A percentile compares a stretch with the other conserved stretches of the same genome.
These are phyloP conservation scores for Melanotaenia parkinsoni DNA, from an alignment of 2,797 vertebrate genomes.

Conservation along the genomic window DNA sequence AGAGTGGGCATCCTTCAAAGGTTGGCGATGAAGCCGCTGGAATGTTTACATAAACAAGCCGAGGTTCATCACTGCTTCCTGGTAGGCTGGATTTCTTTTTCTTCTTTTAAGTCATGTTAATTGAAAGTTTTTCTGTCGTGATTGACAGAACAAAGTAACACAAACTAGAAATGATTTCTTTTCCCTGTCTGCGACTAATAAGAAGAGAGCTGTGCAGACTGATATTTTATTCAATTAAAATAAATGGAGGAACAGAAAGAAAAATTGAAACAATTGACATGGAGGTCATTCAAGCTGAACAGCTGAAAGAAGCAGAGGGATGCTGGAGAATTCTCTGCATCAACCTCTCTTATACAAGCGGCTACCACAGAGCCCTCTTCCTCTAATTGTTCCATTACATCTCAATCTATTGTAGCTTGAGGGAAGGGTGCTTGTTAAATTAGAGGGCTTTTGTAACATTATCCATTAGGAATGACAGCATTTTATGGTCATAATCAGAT, in stretches of 20 bases:
- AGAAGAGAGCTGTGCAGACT: constrained; percentile 46
- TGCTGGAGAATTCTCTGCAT: constrained; percentile 45
- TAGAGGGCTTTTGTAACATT: constrained; percentile 79
- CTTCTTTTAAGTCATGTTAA: constrained; percentile 38
- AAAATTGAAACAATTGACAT: constrained; percentile 66
- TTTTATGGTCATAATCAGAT: constrained; percentile 83
- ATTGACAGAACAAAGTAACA: constrained; percentile 49
- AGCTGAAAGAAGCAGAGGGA: constrained; percentile 44
- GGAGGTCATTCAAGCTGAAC: constrained; percentile 57
- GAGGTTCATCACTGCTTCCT: constrained; percentile 32
- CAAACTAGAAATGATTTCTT: constrained; percentile 39
- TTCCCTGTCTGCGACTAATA: constrained; percentile 47
- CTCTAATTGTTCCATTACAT: constrained; percentile 84
- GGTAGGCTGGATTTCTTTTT: constrained; percentile 26
- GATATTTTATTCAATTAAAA: constrained; percentile 74
- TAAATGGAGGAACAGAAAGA: constrained; percentile 58
- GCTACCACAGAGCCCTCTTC: constrained; percentile 57
- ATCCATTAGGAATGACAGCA: constrained; percentile 83
- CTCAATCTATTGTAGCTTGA: constrained; percentile 80
- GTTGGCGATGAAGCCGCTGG: constrained; percentile 25
- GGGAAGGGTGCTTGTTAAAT: constrained; percentile 81
- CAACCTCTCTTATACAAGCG: constrained; percentile 52
- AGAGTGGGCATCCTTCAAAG: constrained; percentile 52
- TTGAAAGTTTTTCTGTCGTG: constrained; percentile 62
- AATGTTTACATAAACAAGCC: constrained; percentile 59